phyloP scores from a whole-genome alignment of 2,113 vertebrate genomes.

The Cebidichthys violaceus region DNA sequence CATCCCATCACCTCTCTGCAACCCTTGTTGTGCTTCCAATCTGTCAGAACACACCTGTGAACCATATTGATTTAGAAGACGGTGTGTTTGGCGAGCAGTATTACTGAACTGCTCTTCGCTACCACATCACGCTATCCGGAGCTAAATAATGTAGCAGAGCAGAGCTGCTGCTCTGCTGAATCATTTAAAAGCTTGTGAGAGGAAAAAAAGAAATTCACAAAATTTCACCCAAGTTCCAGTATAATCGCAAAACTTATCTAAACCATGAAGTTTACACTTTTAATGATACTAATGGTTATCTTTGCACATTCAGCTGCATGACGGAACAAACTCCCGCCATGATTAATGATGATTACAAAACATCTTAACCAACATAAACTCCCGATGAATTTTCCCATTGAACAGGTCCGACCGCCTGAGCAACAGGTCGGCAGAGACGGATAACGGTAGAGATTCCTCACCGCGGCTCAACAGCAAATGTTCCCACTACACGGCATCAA shows the following conservation, averaged over 20 bases:
- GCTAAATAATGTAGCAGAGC: slow-evolving; percentile 1
- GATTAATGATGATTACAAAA: slow-evolving; percentile 17
- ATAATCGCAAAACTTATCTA: background rate
- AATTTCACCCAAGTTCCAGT: background rate
- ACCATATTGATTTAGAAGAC: background rate
- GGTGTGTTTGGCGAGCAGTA: background rate
- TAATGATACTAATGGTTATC: background rate
- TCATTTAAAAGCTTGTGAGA: background rate
- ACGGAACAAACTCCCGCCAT: slow-evolving; percentile 32
- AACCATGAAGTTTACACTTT: background rate
- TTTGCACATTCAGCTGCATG: slow-evolving; percentile 1
- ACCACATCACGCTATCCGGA: background rate
- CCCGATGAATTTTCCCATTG: slow-evolving; percentile 50
- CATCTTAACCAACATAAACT: slow-evolving; percentile 31
- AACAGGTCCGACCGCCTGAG: slow-evolving; percentile 60
- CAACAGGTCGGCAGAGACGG: slow-evolving; percentile 43
- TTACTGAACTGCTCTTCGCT: background rate
- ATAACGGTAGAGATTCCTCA: slow-evolving; percentile 65
- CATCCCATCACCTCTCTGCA: background rate
- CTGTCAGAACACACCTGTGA: background rate
- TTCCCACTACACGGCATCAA: slow-evolving; percentile 67
- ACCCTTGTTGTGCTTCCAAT: background rate
- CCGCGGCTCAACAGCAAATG: slow-evolving; percentile 29
- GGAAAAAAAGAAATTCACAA: background rate
- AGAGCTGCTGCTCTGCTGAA: background rate